These are phyloP conservation scores for Hafferia zeledoni DNA, from an alignment of 2,797 vertebrate species.

Conservation along the genomic window DNA sequence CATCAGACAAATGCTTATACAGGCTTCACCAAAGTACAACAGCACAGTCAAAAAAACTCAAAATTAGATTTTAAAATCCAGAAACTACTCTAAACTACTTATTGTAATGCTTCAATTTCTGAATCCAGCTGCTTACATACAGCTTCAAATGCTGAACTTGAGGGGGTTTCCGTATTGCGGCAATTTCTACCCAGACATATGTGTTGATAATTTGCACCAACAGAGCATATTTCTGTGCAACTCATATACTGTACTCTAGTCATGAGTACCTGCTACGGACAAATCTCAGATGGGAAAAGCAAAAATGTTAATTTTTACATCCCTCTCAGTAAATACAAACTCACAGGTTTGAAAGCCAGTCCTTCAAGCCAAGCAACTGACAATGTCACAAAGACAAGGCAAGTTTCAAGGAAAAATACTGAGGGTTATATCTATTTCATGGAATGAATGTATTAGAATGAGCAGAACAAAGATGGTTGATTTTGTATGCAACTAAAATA, in stretches of 20 bases:
- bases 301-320: neutral
- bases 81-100: neutral
- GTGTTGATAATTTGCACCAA: neutral
- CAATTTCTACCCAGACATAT: neutral
- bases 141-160: neutral
- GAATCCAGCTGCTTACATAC: neutral
- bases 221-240: neutral
- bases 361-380: neutral
- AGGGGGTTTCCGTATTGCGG: neutral
- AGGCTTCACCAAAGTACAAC: neutral
- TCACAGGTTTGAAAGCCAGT: neutral
- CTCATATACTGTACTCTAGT: neutral
- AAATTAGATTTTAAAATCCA: neutral
- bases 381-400: neutral
- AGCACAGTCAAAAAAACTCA: neutral
- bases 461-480: conserved; percentile 49
- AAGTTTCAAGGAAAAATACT: neutral
- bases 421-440: neutral
- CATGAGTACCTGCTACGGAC: neutral
- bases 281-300: neutral
- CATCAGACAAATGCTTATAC: neutral
- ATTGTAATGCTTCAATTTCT: neutral
- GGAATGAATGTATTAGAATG: neutral
- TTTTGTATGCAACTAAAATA: conserved; percentile 41
- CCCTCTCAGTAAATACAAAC: neutral